A percentile compares a stretch with the other conserved stretches of the same genome.
Evolutionary conservation across 2,888 invertebrate genomes (phyloP).

Genomic region (Trissoscelio sp.): DNA sequence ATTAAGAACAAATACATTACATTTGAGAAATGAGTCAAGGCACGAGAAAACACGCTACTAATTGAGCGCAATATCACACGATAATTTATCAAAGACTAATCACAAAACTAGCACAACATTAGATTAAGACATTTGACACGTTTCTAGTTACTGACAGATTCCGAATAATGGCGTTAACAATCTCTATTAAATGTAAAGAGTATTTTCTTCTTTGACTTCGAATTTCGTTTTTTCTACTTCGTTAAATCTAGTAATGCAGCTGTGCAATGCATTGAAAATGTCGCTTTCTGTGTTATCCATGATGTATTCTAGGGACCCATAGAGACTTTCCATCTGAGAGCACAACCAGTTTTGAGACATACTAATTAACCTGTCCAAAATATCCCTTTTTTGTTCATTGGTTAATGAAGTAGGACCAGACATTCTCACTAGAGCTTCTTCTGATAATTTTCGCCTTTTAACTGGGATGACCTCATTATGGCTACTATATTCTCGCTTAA

Average conservation of each 20-base stretch:
- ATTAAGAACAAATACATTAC: slow-evolving; percentile 41
- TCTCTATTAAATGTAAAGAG: slow-evolving; percentile 29
- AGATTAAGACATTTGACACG: background rate
- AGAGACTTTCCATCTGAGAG: slow-evolving; percentile 73
- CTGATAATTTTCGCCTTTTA: slow-evolving; percentile 74
- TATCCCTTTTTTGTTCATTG: slow-evolving; percentile 73
- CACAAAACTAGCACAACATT: slow-evolving; percentile 2
- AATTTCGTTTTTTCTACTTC: slow-evolving; percentile 39
- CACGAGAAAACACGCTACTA: slow-evolving; percentile 10
- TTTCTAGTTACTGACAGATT: background rate
- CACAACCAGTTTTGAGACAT: slow-evolving; percentile 78
- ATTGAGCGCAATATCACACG: slow-evolving; percentile 30
- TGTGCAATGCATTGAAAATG: slow-evolving; percentile 18
- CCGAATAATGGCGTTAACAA: too few species aligned
- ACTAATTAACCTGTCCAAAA: slow-evolving; percentile 73
- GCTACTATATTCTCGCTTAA: slow-evolving; percentile 75
- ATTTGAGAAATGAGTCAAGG: slow-evolving; percentile 13
- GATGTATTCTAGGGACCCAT: slow-evolving; percentile 38
- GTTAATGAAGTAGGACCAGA: slow-evolving; percentile 16
- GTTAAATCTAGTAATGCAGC: slow-evolving; percentile 41
- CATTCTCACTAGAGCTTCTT: slow-evolving; percentile 24
- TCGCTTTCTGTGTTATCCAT: slow-evolving; percentile 31
- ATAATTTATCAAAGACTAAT: slow-evolving; percentile 45
- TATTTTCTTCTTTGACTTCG: slow-evolving; percentile 36
- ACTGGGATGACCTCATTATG: slow-evolving; percentile 72